Evolutionary conservation across 2,113 vertebrate genomes (phyloP).

Genomic region (Zapus hudsonius): DNA sequence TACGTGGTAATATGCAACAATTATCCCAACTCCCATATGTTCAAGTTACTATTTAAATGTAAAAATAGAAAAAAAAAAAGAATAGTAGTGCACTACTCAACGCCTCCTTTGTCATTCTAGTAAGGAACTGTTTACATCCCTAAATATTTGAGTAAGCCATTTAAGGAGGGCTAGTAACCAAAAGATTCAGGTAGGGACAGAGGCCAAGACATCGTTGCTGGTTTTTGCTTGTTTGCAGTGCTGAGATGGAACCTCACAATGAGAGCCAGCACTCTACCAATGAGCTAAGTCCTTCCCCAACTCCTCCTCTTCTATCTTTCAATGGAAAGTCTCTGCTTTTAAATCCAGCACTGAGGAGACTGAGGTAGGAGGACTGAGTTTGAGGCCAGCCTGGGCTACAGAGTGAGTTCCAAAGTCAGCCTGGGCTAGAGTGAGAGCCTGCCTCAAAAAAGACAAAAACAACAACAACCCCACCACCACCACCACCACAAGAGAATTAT

Average conservation of each 20-base stretch:
- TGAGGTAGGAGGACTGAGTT: no score
- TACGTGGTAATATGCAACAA: neutral
- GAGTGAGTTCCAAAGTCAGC: no score
- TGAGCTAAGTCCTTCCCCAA: neutral
- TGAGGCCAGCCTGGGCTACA: no score
- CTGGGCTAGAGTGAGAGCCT: no score
- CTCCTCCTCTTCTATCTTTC: slow-evolving; percentile 34
- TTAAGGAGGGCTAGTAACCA: slow-evolving; percentile 9
- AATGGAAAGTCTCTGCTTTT: slow-evolving; percentile 64
- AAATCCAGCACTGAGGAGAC: no score
- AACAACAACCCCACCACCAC: neutral
- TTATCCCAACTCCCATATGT: neutral
- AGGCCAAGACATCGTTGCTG: slow-evolving; percentile 47
- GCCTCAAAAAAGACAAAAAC: no score
- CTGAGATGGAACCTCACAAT: no score
- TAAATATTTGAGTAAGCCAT: neutral
- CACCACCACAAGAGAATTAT: neutral
- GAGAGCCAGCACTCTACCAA: neutral
- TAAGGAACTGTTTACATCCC: neutral
- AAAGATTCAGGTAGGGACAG: neutral
- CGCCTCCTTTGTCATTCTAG: slow-evolving; percentile 14
- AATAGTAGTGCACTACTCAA: neutral
- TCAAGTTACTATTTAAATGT: neutral
- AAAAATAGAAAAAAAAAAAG: neutral
- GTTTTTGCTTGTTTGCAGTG: slow-evolving; percentile 49